Evolutionary conservation across 2,797 vertebrate genomes (phyloP), one percentile per base, ranked within the genome.

Genomic region (Monodelphis domestica): DNA sequence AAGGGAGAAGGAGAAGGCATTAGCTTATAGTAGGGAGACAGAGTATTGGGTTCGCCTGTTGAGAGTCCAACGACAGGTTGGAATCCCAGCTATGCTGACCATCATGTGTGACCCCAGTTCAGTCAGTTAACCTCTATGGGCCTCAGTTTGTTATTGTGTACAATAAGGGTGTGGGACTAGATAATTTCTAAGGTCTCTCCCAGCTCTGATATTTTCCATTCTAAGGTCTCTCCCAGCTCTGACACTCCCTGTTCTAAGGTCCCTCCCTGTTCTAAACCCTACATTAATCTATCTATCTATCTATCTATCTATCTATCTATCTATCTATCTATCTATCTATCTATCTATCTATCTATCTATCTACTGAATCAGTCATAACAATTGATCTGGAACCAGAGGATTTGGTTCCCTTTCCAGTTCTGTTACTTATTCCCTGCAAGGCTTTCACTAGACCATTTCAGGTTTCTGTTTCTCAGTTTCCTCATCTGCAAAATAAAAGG

Each of bases 1-100:
- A 92, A 52, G 52, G 56, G 94, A 45, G 95, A 97, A 55, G 93
- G 54, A 89, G 95, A 94, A 93, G 90, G 91, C n/a, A 94, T 88
- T 28, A 10, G 1, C 24, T 28, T 28, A 5, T 14, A 50, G 51
- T 51, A 29, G 51, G 51, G 29, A 53, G 30, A 54, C 78, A 21
- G 87, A 53, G 15, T 28, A 15, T 24, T 45, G 84, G 45, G 45
- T 45, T 24, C 7, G 33, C 38, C 21, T 45, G 50, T 51, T 50
- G 87, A 33, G 87, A 50, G 45, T 50, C 33, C 59, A 70, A 0
- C n/a, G 59, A 38, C 33, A 59, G 14, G 33, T 0, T 70, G 59
- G 30, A 24, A 29, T 87, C 45, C 45, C 21, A 24, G 6, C 7
- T 45, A 12, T 87, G 14, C 2, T 24, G 50, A 30, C 38, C 38